Evolutionary conservation across 2,888 invertebrate genomes (phyloP), one percentile per base, ranked within the genome.

Genomic region (Periphyllus acericola): DNA sequence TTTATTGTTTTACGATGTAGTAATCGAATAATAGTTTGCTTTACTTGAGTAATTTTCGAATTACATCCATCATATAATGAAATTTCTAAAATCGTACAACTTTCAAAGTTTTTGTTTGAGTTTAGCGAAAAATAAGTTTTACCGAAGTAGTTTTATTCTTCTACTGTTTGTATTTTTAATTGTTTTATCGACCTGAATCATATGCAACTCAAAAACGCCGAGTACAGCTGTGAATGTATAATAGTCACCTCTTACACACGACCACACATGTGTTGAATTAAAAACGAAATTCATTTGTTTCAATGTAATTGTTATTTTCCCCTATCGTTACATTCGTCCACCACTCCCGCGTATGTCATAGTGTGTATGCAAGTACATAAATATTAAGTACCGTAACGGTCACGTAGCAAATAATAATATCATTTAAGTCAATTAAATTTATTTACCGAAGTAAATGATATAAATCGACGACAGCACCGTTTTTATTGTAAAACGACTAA

Each of bases 351-450:
- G 25, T 21, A 25, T 21, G 11, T 21, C 6, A 36, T 5, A 36
- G 6, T 36, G 36, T 46, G 14, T 46, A 14, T 46, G 46, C 14
- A 36, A 36, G 14, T 75, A 79, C 25, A 79, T n/a, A 19, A 8
- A 46, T 68, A 29, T 68, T n/a, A 66, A 32, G 29, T n/a, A 46
- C 14, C 46, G 46, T 46, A 46, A 14, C 46, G 11, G 46, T 46
- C 46, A 46, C 76, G 46, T 76, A 40, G 29, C 40, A 76, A 46
- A 46, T 46, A 46, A 76, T n/a, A 25, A 36, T 36, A 2, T 25
- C 36, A 32, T 68, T 68, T 46, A 81, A 68, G 68, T 25, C 81
- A 68, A 81, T 81, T 81, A 46, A 81, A 21, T 81, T 81, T 68
- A 71, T 71, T 32, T 71, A 32, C 71, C 34, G 9, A 46, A 9